Conservation (phyloP, 2,113 vertebrate species). For the Piprites chloris region DNA sequence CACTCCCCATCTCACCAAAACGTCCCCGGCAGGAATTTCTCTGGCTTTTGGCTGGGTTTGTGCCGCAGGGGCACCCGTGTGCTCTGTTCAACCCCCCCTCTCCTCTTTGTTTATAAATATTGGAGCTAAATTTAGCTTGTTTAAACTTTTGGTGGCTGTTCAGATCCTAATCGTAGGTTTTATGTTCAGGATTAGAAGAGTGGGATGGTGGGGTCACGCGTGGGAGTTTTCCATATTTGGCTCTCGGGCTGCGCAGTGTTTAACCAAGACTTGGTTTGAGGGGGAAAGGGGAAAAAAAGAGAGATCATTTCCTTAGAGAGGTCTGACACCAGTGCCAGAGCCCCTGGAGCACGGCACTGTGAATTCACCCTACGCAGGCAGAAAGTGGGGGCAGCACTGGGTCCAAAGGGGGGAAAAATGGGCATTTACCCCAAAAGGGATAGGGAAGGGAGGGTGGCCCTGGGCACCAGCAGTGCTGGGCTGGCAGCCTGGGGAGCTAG, state of each 20-base stretch:
- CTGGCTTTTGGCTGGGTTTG: background rate
- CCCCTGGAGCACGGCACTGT: background rate
- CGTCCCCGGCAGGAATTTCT: background rate
- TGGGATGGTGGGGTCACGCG: background rate
- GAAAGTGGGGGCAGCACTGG: background rate
- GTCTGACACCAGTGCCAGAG: background rate
- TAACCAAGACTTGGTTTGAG: background rate
- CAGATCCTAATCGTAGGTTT: slow-evolving; percentile 49
- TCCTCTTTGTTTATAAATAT: slow-evolving; percentile 49
- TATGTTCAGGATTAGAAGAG: background rate
- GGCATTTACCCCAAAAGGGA: background rate
- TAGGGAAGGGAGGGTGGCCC: background rate
- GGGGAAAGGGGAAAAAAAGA: background rate
- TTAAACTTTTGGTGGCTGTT: slow-evolving; percentile 46
- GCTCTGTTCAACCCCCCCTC: background rate
- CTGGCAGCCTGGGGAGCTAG: background rate
- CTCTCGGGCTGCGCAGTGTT: background rate
- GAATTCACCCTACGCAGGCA: background rate
- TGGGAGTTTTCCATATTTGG: slow-evolving; percentile 27
- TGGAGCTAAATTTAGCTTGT: slow-evolving; percentile 48
- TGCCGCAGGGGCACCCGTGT: background rate
- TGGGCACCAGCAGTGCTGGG: background rate
- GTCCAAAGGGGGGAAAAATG: accelerated
- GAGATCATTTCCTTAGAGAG: background rate
- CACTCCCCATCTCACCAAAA: accelerated